These are phyloP conservation scores for Sylvilagus floridanus DNA, from an alignment of 2,797 vertebrate species.

Conservation along the genomic window DNA sequence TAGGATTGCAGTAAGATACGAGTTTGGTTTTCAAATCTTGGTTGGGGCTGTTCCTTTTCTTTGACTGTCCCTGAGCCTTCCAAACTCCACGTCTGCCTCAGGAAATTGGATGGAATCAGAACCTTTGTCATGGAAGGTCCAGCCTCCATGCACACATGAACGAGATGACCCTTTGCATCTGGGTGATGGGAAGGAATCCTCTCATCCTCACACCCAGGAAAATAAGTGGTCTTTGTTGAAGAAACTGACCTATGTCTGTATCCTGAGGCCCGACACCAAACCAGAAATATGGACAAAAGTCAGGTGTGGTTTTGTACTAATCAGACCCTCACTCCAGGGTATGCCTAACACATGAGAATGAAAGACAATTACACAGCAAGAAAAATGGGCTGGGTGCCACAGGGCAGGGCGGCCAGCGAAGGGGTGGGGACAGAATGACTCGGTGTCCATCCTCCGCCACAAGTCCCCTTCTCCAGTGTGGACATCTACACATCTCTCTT, in stretches of 20 bases:
- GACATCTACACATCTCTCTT: slow-evolving; percentile 74
- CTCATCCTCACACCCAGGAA: slow-evolving; percentile 61
- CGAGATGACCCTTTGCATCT: slow-evolving; percentile 52
- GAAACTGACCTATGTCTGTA: slow-evolving; percentile 66
- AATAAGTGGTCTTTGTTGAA: neutral
- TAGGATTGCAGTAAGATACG: neutral
- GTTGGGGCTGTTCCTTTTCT: neutral
- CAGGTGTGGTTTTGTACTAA: slow-evolving; percentile 69
- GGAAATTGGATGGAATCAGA: slow-evolving; percentile 40
- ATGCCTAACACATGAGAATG: slow-evolving; percentile 65
- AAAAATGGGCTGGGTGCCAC: neutral
- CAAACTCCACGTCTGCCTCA: neutral
- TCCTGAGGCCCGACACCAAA: slow-evolving; percentile 54
- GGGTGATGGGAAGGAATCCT: slow-evolving; percentile 37
- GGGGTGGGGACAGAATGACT: slow-evolving; percentile 77
- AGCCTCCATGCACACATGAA: slow-evolving; percentile 21
- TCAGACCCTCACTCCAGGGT: slow-evolving; percentile 56
- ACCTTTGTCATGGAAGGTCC: slow-evolving; percentile 52
- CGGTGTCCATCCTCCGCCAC: slow-evolving; percentile 75
- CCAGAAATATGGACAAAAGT: slow-evolving; percentile 31
- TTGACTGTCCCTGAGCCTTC: neutral
- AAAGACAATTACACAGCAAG: slow-evolving; percentile 73
- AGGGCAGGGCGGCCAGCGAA: slow-evolving; percentile 68
- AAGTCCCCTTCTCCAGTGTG: slow-evolving; percentile 76
- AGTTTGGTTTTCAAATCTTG: slow-evolving; percentile 23